phyloP scores from a whole-genome alignment of 2,888 invertebrate genomes.

The Bombyx huttoni region DNA sequence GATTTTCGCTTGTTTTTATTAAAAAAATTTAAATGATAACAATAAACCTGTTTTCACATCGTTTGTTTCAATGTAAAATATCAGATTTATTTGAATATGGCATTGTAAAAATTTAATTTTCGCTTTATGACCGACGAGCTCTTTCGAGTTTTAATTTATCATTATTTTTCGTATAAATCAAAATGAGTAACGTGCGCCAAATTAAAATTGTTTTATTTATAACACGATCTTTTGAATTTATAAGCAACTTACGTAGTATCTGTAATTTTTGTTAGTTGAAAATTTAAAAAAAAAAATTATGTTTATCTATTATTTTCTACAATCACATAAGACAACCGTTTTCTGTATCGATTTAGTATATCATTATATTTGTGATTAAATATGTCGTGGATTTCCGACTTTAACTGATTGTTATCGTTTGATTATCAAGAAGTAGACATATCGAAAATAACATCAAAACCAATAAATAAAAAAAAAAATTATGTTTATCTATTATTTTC shows the following conservation, averaged over 20 bases:
- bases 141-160: constrained; percentile 1
- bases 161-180: constrained; percentile 8
- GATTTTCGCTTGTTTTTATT: constrained; percentile 8
- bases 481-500: no score
- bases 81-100: constrained; percentile 1
- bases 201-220: neutral
- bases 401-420: no score
- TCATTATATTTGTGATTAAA: no score
- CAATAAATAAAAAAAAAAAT: no score
- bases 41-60: constrained; percentile 1
- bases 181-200: constrained; percentile 1
- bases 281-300: no score
- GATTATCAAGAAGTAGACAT: no score
- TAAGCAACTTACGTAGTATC: neutral
- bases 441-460: no score
- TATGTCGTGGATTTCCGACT: no score
- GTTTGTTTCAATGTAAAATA: neutral
- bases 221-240: neutral
- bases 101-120: constrained; percentile 1
- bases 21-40: constrained; percentile 6
- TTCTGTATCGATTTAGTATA: no score
- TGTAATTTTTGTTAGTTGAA: neutral
- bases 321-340: no score
- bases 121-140: constrained; percentile 5
- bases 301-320: no score